phyloP scores from a whole-genome alignment of 2,797 vertebrate genomes.

The Amblyraja radiata region DNA sequence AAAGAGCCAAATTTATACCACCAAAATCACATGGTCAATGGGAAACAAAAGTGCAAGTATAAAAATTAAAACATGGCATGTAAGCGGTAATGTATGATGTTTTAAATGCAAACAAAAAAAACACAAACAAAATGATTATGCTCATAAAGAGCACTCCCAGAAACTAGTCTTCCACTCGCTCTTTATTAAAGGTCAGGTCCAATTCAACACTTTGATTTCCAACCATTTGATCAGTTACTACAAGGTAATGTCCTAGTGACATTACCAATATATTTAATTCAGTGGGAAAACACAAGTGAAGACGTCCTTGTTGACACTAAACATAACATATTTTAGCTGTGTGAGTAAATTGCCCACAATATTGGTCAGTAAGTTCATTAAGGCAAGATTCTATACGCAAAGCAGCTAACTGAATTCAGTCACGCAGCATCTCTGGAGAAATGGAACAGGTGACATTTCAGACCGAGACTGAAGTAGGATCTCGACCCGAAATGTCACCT shows the following conservation, averaged over 20 bases:
- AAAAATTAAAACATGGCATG: conserved; percentile 57
- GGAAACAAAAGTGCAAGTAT: conserved; percentile 40
- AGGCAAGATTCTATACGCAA: not conserved
- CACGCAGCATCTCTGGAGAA: no score
- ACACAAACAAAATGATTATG: not conserved
- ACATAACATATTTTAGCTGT: no score
- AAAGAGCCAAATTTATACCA: conserved; percentile 65
- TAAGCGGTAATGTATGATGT: conserved; percentile 51
- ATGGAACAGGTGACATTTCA: no score
- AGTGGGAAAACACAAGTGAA: not conserved
- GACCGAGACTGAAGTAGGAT: no score
- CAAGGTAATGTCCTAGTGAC: not conserved
- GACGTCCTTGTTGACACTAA: not conserved
- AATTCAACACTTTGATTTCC: not conserved
- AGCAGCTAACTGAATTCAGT: not conserved
- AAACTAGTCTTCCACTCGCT: not conserved
- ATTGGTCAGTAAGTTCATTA: not conserved
- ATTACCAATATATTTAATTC: not conserved
- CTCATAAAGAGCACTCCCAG: not conserved
- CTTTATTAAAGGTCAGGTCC: no score
- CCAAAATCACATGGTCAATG: conserved; percentile 58
- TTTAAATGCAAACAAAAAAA: conserved; percentile 48
- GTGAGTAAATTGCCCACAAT: not conserved
- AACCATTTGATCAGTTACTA: not conserved
- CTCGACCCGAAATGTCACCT: no score